phyloP scores from a whole-genome alignment of 2,888 invertebrate species.

The Drosophila emarginata region DNA sequence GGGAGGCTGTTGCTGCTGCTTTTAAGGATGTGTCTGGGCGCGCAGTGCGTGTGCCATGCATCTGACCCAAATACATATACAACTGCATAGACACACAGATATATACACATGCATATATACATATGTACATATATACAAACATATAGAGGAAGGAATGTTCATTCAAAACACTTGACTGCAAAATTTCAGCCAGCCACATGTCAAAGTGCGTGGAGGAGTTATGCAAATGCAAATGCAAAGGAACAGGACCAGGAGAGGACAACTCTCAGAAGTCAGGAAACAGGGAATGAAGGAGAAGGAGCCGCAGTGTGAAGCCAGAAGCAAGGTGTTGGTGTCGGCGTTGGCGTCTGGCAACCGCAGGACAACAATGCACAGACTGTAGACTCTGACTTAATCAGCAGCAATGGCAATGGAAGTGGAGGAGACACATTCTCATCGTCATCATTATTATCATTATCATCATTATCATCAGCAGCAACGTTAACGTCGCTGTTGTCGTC shows the following conservation, averaged over 20 bases:
- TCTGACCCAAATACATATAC: conserved; percentile 68
- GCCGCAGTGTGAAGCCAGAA: background rate
- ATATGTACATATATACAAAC: conserved; percentile 64
- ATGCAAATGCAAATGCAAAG: conserved; percentile 58
- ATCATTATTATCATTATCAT: background rate
- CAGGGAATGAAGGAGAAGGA: background rate
- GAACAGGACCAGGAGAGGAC: conserved; percentile 42
- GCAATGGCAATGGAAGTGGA: background rate
- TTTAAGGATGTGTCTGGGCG: conserved; percentile 42
- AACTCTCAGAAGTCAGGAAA: conserved; percentile 1
- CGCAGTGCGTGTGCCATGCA: conserved; percentile 43
- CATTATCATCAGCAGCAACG: background rate
- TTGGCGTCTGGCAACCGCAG: conserved; percentile 48
- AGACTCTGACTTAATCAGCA: conserved; percentile 15
- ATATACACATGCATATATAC: conserved; percentile 5
- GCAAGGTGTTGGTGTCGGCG: conserved; percentile 41
- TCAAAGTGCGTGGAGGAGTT: conserved; percentile 75
- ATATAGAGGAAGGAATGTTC: conserved; percentile 29
- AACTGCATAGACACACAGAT: conserved; percentile 20
- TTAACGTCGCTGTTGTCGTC: conserved; percentile 36
- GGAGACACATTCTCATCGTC: conserved; percentile 2
- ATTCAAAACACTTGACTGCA: conserved; percentile 56
- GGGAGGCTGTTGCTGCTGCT: conserved; percentile 21
- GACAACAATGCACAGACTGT: conserved; percentile 48
- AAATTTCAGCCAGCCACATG: conserved; percentile 59